These are phyloP conservation scores for Lamproptera curius DNA, from an alignment of 2,888 invertebrate species.

Conservation along the genomic window DNA sequence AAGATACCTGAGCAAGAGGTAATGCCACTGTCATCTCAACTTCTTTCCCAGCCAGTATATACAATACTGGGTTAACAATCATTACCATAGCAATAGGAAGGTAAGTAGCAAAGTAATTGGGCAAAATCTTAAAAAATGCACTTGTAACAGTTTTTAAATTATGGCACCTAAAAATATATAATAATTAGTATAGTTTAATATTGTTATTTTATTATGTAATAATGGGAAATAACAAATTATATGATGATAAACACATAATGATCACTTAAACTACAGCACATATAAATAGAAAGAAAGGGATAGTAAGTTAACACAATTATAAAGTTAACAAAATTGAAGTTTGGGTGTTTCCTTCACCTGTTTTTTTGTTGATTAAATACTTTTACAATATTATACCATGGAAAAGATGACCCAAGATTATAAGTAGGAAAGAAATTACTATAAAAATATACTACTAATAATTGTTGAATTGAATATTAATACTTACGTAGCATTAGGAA, in stretches of 20 bases:
- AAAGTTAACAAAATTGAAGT: too few relatives aligned
- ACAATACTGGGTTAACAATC: conserved; percentile 86
- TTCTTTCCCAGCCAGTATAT: conserved; percentile 81
- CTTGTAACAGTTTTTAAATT: conserved; percentile 78
- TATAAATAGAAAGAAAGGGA: too few relatives aligned
- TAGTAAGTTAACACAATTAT: too few relatives aligned
- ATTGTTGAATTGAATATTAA: not conserved
- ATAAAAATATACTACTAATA: not conserved
- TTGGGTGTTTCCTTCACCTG: too few relatives aligned
- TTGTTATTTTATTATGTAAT: too few relatives aligned
- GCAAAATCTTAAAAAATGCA: conserved; percentile 78
- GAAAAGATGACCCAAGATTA: too few relatives aligned
- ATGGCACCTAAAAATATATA: conserved; percentile 80
- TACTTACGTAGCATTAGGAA: conserved; percentile 84
- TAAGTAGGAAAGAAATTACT: too few relatives aligned
- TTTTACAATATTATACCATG: too few relatives aligned
- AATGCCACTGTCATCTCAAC: conserved; percentile 79
- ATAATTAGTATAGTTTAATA: conserved; percentile 5
- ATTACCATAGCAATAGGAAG: conserved; percentile 85
- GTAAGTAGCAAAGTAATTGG: conserved; percentile 88
- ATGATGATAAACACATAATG: too few relatives aligned
- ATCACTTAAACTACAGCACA: too few relatives aligned
- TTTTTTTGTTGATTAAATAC: too few relatives aligned
- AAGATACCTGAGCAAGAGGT: conserved; percentile 65
- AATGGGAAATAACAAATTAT: too few relatives aligned